Conservation (phyloP, 2,113 vertebrate genomes). For the Nestor notabilis region DNA sequence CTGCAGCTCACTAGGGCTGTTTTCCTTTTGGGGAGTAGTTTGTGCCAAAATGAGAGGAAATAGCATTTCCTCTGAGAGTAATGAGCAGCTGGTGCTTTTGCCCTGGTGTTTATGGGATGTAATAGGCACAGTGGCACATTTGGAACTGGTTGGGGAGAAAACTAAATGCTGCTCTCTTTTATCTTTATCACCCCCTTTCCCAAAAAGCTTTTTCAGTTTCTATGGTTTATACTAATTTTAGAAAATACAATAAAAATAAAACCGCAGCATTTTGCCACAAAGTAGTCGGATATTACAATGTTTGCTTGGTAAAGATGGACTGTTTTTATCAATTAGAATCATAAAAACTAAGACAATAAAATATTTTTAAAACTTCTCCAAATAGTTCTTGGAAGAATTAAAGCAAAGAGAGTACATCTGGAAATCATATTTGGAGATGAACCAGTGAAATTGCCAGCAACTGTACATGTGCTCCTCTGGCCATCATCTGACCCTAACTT, state of each 20-base stretch:
- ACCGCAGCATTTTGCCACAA: conserved; percentile 22
- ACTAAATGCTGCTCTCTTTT: conserved; percentile 75
- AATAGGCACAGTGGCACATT: conserved; percentile 76
- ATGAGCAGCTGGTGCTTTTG: conserved; percentile 75
- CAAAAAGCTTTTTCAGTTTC: conserved; percentile 68
- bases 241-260: conserved; percentile 68
- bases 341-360: conserved; percentile 59
- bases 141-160: conserved; percentile 73
- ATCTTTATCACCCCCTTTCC: conserved; percentile 74
- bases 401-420: conserved; percentile 69
- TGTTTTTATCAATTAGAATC: conserved; percentile 60
- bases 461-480: conserved; percentile 38
- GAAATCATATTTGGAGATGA: conserved; percentile 43
- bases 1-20: conserved; percentile 53
- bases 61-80: conserved; percentile 69
- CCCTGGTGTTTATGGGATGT: conserved; percentile 75
- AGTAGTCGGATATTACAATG: conserved; percentile 32
- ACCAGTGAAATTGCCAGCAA: conserved; percentile 54
- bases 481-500: not conserved
- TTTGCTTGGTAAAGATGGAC: conserved; percentile 51
- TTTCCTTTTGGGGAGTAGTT: conserved; percentile 65
- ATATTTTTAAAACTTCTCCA: conserved; percentile 50
- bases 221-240: conserved; percentile 75
- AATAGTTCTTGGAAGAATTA: conserved; percentile 67
- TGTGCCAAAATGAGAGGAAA: conserved; percentile 75